phyloP scores from a whole-genome alignment of 2,888 invertebrate genomes.

The Dynastes tityus region DNA sequence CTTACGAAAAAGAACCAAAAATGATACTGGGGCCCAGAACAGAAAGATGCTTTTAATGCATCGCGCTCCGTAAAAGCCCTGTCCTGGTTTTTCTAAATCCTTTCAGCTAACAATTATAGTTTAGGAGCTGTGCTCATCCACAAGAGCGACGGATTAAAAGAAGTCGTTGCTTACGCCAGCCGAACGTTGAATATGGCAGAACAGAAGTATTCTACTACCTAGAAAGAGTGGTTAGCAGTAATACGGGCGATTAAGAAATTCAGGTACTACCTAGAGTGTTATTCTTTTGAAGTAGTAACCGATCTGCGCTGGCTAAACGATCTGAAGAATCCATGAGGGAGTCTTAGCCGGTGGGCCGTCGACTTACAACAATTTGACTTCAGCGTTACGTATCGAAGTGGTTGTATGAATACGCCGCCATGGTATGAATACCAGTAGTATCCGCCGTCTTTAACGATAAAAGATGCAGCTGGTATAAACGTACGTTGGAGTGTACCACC shows the following conservation, averaged over 20 bases:
- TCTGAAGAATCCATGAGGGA: background rate
- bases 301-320: background rate
- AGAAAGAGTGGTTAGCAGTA: too few relatives aligned
- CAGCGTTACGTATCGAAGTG: too few relatives aligned
- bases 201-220: background rate
- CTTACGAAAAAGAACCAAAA: conserved; percentile 52
- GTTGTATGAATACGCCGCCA: too few relatives aligned
- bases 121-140: background rate
- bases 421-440: too few relatives aligned
- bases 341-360: background rate
- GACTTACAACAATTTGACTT: background rate
- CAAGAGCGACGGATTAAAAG: background rate
- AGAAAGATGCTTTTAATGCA: conserved; percentile 41
- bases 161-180: background rate
- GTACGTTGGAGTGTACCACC: too few relatives aligned
- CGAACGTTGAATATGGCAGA: background rate
- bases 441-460: too few relatives aligned
- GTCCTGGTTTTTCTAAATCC: background rate
- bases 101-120: background rate
- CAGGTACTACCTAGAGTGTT: background rate
- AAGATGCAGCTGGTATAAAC: too few relatives aligned
- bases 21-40: conserved; percentile 53
- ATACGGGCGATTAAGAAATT: background rate
- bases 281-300: too few relatives aligned
- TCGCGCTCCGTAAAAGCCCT: background rate